Conservation (phyloP, 2,888 invertebrate species). For the Epinotia ramella region DNA sequence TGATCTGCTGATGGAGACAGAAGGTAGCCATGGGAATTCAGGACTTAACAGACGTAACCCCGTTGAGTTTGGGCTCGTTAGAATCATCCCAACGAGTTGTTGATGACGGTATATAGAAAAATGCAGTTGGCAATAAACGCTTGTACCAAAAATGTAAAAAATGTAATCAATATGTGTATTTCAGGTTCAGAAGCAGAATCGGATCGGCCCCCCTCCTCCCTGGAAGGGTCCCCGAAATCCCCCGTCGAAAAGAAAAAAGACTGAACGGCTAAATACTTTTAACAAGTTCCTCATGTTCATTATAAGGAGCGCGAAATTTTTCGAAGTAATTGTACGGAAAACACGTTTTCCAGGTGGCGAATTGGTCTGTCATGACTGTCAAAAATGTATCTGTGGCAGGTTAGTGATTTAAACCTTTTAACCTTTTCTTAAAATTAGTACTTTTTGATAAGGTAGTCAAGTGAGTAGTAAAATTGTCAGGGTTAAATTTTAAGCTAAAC, state of each 20-base stretch:
- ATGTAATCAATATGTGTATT: conserved; percentile 4
- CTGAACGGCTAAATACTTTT: conserved; percentile 61
- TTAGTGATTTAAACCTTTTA: conserved; percentile 41
- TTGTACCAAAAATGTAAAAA: too few species aligned
- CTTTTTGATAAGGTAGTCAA: not conserved
- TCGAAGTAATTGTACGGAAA: conserved; percentile 8
- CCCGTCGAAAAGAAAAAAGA: conserved; percentile 76
- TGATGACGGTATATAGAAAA: too few species aligned
- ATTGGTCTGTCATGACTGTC: conserved; percentile 9
- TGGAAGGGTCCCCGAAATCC: conserved; percentile 68
- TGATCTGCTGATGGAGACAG: too few species aligned
- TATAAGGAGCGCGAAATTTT: conserved; percentile 40
- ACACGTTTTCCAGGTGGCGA: conserved; percentile 8
- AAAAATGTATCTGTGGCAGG: conserved; percentile 13
- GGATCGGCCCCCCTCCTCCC: conserved; percentile 68
- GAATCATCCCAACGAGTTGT: too few species aligned
- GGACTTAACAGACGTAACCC: too few species aligned
- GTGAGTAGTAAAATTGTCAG: not conserved
- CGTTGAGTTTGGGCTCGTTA: too few species aligned
- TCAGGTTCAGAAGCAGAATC: conserved; percentile 65
- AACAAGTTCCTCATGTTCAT: conserved; percentile 41
- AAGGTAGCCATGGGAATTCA: too few species aligned
- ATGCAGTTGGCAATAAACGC: too few species aligned
- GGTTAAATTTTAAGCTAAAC: not conserved
- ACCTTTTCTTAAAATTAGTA: conserved; percentile 23